Percentiles rank a stretch among this genome's conserved stretches.
Conservation (phyloP, 2,113 vertebrate species). For the Grallaria varia region DNA sequence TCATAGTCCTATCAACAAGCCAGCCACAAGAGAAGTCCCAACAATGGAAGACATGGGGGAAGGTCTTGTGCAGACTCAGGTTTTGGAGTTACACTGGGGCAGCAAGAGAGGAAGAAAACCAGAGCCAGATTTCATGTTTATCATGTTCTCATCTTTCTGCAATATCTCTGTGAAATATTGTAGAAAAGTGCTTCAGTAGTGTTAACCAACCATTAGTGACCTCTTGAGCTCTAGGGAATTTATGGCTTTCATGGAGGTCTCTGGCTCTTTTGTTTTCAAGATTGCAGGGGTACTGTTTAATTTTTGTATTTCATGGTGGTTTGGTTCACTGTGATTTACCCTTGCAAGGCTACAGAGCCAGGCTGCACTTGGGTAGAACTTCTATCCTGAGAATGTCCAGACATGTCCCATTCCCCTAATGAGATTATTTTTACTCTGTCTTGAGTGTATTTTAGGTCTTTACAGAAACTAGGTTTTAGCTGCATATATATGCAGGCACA, state of each 20-base stretch:
- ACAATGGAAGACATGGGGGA: not conserved
- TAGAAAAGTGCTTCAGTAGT: not conserved
- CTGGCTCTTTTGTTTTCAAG: not conserved
- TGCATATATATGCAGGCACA: not conserved
- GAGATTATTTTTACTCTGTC: constrained; percentile 32
- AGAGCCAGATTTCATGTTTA: not conserved
- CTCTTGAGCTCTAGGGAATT: not conserved
- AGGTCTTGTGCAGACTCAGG: not conserved
- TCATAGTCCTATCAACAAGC: not conserved
- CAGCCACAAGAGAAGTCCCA: not conserved
- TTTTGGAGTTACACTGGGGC: not conserved
- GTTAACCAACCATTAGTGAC: not conserved
- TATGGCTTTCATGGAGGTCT: not conserved
- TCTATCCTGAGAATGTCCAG: constrained; percentile 17
- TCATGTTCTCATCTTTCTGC: not conserved
- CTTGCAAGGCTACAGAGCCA: not conserved
- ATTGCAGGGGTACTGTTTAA: not conserved
- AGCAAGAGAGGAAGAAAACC: not conserved
- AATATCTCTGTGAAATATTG: not conserved
- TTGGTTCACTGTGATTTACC: not conserved
- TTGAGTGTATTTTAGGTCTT: constrained; percentile 1
- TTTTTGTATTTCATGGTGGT: not conserved
- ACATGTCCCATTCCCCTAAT: not conserved
- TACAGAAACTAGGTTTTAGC: not conserved
- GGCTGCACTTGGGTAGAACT: not conserved